Base-by-base conservation (phyloP, 1,140 invertebrate genomes). In the Akabosia matsudoensis region DNA sequence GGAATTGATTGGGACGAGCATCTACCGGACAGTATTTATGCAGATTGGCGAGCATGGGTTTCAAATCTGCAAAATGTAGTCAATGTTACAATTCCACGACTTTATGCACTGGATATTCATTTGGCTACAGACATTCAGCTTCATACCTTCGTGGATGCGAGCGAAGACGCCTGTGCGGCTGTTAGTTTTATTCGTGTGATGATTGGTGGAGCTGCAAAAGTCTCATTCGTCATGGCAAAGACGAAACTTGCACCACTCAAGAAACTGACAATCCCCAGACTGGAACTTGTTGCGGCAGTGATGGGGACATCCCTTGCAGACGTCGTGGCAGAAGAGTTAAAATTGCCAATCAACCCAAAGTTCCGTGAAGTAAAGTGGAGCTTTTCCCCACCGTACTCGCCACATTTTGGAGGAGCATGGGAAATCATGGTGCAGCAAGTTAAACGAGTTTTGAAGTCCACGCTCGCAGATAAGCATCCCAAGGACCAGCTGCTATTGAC, bases 1-100 rank as follows among this genome's bases (percentile, higher is more conserved):
- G 73, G 74, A n/a, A 30, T 79, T 1, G 76, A 51, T 0, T 80
- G 77, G 76, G 80, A 82, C 70, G 78, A 82, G 13, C 72, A 77
- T 64, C 1, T 80, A 3, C 26, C 78, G 7, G 18, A 33, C 0
- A n/a, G 18, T 1, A 0, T 73, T 3, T 33, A 33, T 33, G n/a
- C 34, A 1, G 33, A 72, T 0, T 79, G 78, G 78, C 74, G 72
- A 1, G 0, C 24, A 0, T 79, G 78, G 78, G 1, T 74, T 0
- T 1, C 26, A 3, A 51, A 74, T 61, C 37, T 78, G 26, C 26
- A 73, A 14, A 31, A 31, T 18, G 14, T 67, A 22, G 54, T 10
- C 1, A 51, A 37, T 7, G 1, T 79, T 31, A 1, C 14, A 13
- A 24, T 45, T 10, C 37, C 37, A 45, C 7, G 37, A 45, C 18